Percentiles rank a stretch among this genome's conserved stretches.
phyloP scores from a whole-genome alignment of 2,797 vertebrate species.

The Gallinago solitaria region DNA sequence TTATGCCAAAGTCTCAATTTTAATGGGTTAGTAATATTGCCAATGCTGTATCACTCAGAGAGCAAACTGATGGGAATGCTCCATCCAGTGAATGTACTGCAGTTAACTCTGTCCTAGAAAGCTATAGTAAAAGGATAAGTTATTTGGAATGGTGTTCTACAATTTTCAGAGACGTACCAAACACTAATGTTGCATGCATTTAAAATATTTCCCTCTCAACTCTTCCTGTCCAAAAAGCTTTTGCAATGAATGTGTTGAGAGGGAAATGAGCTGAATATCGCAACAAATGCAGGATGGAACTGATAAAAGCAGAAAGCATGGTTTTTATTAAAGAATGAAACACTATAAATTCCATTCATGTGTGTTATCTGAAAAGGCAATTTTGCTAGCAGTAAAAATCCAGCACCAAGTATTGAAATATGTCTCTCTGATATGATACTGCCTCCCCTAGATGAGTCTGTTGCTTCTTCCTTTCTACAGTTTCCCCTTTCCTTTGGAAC shows the following conservation, averaged over 20 bases:
- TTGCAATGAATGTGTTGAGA: constrained; percentile 2
- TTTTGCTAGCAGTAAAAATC: constrained; percentile 66
- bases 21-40: constrained; percentile 2
- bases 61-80: background rate
- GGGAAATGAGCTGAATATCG: constrained; percentile 48
- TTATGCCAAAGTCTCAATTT: background rate
- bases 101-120: background rate
- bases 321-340: constrained; percentile 60
- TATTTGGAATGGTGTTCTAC: background rate
- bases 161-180: background rate
- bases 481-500: background rate
- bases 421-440: background rate
- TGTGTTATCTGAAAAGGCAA: constrained; percentile 62
- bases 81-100: background rate
- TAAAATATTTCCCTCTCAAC: constrained; percentile 12
- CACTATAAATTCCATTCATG: constrained; percentile 50
- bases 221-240: constrained; percentile 13
- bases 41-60: background rate
- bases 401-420: constrained; percentile 43
- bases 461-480: background rate
- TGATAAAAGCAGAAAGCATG: constrained; percentile 55
- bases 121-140: background rate
- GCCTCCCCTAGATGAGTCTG: background rate
- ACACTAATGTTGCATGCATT: background rate
- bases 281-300: constrained; percentile 19